Conservation (phyloP, 1,140 invertebrate species). For the Ostrea denselamellosa region DNA sequence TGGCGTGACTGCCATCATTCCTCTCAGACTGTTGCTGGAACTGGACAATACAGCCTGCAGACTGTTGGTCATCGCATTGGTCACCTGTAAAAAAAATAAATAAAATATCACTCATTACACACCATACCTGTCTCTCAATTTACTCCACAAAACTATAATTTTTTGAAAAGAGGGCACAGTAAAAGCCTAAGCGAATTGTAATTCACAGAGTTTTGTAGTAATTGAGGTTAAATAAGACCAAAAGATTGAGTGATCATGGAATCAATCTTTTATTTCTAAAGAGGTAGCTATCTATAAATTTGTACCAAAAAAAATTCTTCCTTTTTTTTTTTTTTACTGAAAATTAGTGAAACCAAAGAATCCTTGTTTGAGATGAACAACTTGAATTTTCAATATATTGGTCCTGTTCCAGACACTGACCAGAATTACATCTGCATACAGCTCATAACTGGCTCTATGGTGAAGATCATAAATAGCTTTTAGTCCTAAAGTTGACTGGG, state of each 20-base stretch:
- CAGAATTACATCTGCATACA: constrained; percentile 91
- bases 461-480: constrained; percentile 91
- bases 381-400: too few relatives aligned
- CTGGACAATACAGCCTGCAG: constrained; percentile 84
- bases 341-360: too few relatives aligned
- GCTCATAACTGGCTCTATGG: constrained; percentile 90
- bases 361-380: too few relatives aligned
- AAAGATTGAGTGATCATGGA: too few relatives aligned
- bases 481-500: constrained; percentile 71
- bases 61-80: constrained; percentile 92
- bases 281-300: too few relatives aligned
- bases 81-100: constrained; percentile 79
- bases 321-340: too few relatives aligned
- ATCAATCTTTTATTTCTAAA: too few relatives aligned
- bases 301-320: too few relatives aligned
- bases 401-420: constrained; percentile 76
- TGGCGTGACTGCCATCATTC: constrained; percentile 89
- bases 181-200: too few relatives aligned
- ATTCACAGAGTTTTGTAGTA: too few relatives aligned
- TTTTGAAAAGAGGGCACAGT: too few relatives aligned
- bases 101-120: not conserved
- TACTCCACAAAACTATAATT: not conserved
- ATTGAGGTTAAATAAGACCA: too few relatives aligned
- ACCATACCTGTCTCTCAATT: not conserved
- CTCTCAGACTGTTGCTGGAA: constrained; percentile 87